Evolutionary conservation across 1,140 invertebrate genomes (phyloP).

Genomic region (Drosophila ironensis): DNA sequence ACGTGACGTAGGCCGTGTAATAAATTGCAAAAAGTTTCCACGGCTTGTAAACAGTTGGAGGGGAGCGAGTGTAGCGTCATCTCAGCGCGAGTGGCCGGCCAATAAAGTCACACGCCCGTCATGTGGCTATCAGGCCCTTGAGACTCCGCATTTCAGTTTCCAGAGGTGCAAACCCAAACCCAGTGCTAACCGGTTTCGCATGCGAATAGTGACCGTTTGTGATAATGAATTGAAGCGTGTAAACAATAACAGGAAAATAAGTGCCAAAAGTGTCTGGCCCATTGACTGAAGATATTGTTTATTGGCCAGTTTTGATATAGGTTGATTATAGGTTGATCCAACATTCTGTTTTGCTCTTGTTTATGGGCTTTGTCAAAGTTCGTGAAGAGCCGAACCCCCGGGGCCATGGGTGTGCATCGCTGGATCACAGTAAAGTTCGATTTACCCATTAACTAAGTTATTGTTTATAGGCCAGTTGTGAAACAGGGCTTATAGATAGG

Average conservation of each 20-base stretch:
- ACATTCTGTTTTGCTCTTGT: no score
- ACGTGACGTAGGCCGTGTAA: constrained; percentile 17
- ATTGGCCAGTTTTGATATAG: not conserved
- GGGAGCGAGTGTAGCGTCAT: constrained; percentile 32
- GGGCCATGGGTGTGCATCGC: no score
- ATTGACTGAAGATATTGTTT: constrained; percentile 43
- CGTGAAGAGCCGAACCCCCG: no score
- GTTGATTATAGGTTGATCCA: no score
- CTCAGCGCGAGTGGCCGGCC: not conserved
- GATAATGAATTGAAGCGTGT: constrained; percentile 37
- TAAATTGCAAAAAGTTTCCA: constrained; percentile 43
- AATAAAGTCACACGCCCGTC: constrained; percentile 61
- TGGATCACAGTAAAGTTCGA: no score
- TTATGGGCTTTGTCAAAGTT: no score
- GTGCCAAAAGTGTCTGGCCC: constrained; percentile 41
- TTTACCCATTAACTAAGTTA: no score
- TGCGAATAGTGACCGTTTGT: constrained; percentile 31
- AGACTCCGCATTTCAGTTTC: no score
- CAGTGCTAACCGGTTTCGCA: constrained; percentile 50
- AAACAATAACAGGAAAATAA: constrained; percentile 46
- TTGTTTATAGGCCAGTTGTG: no score
- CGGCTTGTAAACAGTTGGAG: constrained; percentile 13
- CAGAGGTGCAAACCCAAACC: constrained; percentile 56
- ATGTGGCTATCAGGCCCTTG: constrained; percentile 71
- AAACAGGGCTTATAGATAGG: no score